A percentile compares a stretch with the other conserved stretches of the same genome.
These are phyloP conservation scores for Ovibos moschatus DNA, from an alignment of 2,113 vertebrate species.

Conservation along the genomic window DNA sequence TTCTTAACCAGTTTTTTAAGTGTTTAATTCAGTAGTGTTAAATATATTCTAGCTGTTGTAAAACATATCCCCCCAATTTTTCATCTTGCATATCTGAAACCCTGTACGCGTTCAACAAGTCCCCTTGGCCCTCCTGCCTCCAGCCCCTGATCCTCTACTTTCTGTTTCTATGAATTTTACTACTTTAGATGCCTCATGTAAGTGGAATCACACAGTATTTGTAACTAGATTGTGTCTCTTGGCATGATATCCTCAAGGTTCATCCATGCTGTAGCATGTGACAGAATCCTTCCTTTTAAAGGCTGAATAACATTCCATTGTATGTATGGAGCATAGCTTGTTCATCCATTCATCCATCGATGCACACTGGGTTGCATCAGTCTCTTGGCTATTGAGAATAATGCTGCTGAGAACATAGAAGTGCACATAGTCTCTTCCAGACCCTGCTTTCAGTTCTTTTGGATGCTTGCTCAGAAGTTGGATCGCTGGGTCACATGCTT, in stretches of 20 bases:
- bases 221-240: neutral
- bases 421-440: neutral
- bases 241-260: neutral
- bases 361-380: neutral
- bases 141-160: neutral
- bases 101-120: neutral
- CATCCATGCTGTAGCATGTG: neutral
- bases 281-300: neutral
- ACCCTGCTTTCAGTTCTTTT: neutral
- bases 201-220: neutral
- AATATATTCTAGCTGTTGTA: neutral
- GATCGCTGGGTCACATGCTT: neutral
- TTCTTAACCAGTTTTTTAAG: neutral
- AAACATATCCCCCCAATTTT: neutral
- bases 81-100: neutral
- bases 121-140: neutral
- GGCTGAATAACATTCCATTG: neutral
- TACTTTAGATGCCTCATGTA: neutral
- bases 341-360: neutral
- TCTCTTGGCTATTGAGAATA: neutral
- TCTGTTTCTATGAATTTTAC: neutral
- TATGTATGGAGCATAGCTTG: neutral
- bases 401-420: neutral
- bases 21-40: neutral
- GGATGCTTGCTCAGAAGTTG: neutral